These are phyloP conservation scores for Cybosia mesomella DNA, from an alignment of 2,888 invertebrate genomes.

Conservation along the genomic window DNA sequence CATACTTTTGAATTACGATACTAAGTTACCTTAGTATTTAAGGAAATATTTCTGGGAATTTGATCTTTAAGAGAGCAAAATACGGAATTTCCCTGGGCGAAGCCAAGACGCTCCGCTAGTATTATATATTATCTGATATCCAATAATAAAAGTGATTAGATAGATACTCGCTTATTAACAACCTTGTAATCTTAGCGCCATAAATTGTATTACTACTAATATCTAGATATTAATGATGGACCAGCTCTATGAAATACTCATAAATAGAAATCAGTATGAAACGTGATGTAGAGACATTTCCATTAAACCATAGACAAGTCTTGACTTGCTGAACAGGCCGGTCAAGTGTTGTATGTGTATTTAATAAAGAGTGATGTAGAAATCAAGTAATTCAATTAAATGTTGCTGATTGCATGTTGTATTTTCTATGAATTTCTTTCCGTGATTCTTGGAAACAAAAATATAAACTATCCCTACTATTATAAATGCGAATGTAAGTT, in stretches of 20 bases:
- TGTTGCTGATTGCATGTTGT: background rate
- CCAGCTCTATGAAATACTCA: background rate
- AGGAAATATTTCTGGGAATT: background rate
- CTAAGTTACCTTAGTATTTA: no score
- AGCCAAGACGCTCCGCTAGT: no score
- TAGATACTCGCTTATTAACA: background rate
- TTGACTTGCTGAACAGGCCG: conserved; percentile 3
- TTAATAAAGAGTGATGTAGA: conserved; percentile 16
- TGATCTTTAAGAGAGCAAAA: background rate
- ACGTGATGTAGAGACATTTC: background rate
- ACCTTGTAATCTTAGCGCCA: background rate
- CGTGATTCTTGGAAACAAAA: background rate
- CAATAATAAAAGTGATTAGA: background rate
- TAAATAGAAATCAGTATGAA: conserved; percentile 11
- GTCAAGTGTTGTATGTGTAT: background rate
- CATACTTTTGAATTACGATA: no score
- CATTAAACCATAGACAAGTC: background rate
- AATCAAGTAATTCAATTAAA: conserved; percentile 6
- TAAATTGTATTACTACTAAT: background rate
- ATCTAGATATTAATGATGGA: background rate
- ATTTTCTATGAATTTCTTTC: background rate
- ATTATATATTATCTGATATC: background rate
- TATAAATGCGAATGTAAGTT: no score
- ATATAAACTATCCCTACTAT: no score
- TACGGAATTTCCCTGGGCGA: background rate